Evolutionary conservation across 1,140 invertebrate genomes (phyloP), one percentile per base, ranked within the genome.

Genomic region (Physella acuta): DNA sequence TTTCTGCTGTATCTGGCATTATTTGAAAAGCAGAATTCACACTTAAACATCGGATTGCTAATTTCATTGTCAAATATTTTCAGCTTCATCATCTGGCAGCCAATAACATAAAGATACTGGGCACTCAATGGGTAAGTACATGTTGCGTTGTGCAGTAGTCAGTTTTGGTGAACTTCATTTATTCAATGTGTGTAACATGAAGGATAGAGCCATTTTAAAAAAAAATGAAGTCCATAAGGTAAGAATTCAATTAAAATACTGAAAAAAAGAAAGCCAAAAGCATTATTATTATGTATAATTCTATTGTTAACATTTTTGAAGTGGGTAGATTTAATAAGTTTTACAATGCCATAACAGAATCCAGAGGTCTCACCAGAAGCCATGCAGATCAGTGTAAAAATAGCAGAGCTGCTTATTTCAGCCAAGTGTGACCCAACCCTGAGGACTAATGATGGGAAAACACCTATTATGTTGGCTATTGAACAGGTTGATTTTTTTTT

Each of bases 401-500:
- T 86, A n/a, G 81, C 83, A 0, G 75, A 81, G 51, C 59, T 83
- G 20, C 74, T 86, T 20, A 68, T 86, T n/a, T 77, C 78, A 8
- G 77, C 80, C 64, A 81, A 81, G 11, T 86, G 85, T 79, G 80
- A 84, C 72, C 78, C 81, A 3, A 81, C 75, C 51, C 75, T 73
- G 0, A 72, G 72, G 44, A 83, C 83, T 34, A 77, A 80, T 16
- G 73, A 79, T 52, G 79, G 82, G 37, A 79, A 83, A 68, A 85
- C 84, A 20, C 79, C 85, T 3, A 76, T 85, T 17, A 83, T 79
- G 69, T 65, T 84, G 36, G 84, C 85, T 24, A 78, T 85, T 4
- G 75, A 79, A 72, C 72, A 81, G 78, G 84, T 84, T 73, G 68
- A 62, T 52, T 72, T 31, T 44, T 30, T 51, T 26, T 65, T 49